Base-by-base conservation (phyloP, 2,797 vertebrate species). In the Scolopax rusticola region DNA sequence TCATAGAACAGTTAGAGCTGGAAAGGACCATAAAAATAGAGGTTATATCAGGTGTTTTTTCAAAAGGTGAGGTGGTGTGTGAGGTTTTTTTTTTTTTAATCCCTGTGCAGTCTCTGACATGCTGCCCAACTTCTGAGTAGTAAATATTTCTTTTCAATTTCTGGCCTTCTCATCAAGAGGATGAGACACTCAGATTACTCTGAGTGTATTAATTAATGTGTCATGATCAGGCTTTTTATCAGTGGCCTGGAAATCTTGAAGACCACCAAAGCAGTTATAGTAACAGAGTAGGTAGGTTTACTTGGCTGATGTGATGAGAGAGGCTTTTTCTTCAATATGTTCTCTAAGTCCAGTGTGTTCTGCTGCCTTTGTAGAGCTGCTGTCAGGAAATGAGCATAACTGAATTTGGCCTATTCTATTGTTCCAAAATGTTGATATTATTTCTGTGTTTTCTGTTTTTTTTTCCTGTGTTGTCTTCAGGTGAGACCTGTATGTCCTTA, bases 1-100 rank as follows among this genome's bases (percentile, higher is more conserved):
- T 36, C 36, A 36, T 36, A 36, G 36, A 36, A 36, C 36, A 36
- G 36, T 36, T 36, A 36, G 36, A 36, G 36, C 36, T 36, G 36
- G 36, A 36, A 36, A 36, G 36, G 36, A 36, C 36, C 36, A 36
- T 36, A 36, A 36, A 36, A 36, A 36, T 36, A 47, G 7, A 5
- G 18, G 4, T 40, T 67, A 14, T 10, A 40, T 3, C 1, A 14
- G 11, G 11, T 38, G 3, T 1, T 4, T 27, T 43, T 56, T 51
- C 54, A 68, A 8, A 28, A 38, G 3, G 5, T 33, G 27, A 2
- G 3, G 17, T 3, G 12, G 3, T 38, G 25, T 61, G 28, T 20
- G n/a, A 14, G 20, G 12, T 32, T 15, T 4, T 19, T 32, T 54
- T 53, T 30, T 61, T 11, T 30, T 18, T 36, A 36, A 21, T 2